Percentiles rank a stretch among this genome's conserved stretches.
phyloP scores from a whole-genome alignment of 2,797 vertebrate species.

The Aldrovandia affinis region DNA sequence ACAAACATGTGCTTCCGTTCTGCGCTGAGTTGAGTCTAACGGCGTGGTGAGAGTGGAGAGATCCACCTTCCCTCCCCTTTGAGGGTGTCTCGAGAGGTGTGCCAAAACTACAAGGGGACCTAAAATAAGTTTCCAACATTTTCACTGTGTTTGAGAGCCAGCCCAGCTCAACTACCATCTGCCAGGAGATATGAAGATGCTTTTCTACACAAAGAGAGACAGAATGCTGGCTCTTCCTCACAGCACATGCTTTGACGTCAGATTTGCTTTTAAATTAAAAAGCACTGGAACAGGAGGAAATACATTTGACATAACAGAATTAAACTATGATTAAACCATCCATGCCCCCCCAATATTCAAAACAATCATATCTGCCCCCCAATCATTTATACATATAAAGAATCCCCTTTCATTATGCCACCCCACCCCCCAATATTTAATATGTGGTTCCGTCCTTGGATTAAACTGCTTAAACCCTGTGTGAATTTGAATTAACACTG shows the following conservation, averaged over 20 bases:
- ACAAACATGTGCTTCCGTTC: neutral
- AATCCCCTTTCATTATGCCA: too few relatives aligned
- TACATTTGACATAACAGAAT: neutral
- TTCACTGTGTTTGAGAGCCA: neutral
- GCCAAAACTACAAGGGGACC: neutral
- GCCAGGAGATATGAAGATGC: slow-evolving; percentile 20
- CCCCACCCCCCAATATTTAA: too few relatives aligned
- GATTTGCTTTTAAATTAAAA: neutral
- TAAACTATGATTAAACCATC: neutral
- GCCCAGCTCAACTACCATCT: slow-evolving; percentile 1
- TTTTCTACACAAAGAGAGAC: slow-evolving; percentile 20
- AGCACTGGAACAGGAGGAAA: slow-evolving; percentile 2
- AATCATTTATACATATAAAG: too few relatives aligned
- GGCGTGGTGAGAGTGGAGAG: slow-evolving; percentile 23
- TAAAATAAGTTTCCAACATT: neutral
- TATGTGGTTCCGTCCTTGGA: too few relatives aligned
- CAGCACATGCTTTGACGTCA: neutral
- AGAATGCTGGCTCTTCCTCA: neutral
- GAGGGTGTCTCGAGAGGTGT: slow-evolving; percentile 1
- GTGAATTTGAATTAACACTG: too few relatives aligned
- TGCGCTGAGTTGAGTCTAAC: slow-evolving; percentile 12
- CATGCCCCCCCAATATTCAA: too few relatives aligned
- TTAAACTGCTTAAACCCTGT: too few relatives aligned
- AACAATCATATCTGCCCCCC: too few relatives aligned
- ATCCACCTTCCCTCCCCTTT: slow-evolving; percentile 21